Conservation (phyloP, 2,888 invertebrate genomes). For the Limnephilus rhombicus region DNA sequence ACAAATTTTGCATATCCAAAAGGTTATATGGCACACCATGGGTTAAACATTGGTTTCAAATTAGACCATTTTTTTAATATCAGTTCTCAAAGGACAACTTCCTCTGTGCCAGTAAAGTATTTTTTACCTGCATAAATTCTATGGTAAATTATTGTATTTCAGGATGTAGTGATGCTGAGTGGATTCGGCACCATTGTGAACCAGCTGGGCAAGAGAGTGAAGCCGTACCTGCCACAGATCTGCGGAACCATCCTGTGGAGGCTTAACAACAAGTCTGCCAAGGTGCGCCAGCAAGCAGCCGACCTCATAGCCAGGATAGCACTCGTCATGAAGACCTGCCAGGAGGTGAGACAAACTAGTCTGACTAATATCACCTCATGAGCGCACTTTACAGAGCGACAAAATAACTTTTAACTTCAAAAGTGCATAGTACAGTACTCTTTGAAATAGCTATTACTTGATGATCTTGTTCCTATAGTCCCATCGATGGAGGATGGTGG, state of each 20-base stretch:
- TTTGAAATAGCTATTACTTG: background rate
- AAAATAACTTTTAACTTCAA: background rate
- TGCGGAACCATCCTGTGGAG: slow-evolving; percentile 99
- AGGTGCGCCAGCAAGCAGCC: slow-evolving; percentile 99
- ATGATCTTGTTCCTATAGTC: background rate
- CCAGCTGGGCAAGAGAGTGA: slow-evolving; percentile 97
- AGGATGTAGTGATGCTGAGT: slow-evolving; percentile 99
- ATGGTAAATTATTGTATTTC: slow-evolving; percentile 66
- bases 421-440: background rate
- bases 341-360: slow-evolving; percentile 82
- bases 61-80: too few relatives aligned
- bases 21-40: too few relatives aligned
- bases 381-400: background rate
- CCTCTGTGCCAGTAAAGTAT: background rate
- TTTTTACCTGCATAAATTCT: background rate
- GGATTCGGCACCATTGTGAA: slow-evolving; percentile 99
- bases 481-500: background rate
- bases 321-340: slow-evolving; percentile 99
- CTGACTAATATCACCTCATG: too few relatives aligned
- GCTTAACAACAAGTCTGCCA: slow-evolving; percentile 99
- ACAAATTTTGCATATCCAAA: too few relatives aligned
- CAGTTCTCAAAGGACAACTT: too few relatives aligned
- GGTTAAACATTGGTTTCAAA: too few relatives aligned
- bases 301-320: slow-evolving; percentile 99
- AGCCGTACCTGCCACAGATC: slow-evolving; percentile 99